Base-by-base conservation (phyloP, 2,797 vertebrate genomes). In the Emydoidea blandingii region DNA sequence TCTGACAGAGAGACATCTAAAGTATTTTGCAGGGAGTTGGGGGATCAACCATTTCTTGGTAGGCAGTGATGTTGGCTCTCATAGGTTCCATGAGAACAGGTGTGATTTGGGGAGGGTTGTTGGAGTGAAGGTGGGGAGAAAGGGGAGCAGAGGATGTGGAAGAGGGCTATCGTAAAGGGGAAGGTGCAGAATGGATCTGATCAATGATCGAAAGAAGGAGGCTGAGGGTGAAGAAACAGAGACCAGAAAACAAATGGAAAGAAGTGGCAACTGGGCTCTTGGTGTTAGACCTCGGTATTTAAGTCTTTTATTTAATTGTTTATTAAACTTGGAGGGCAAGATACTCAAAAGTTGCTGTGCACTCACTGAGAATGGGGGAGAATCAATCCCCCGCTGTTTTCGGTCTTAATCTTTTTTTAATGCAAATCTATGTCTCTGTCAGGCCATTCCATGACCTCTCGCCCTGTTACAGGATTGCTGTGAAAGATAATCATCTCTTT, bases 381-480 rank as follows among this genome's bases (percentile, higher is more conserved):
- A 72, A 23, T 72, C 65, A 9, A 19, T 16, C n/a, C 19, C 5
- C 19, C 18, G 4, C 31, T 34, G 12, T 72, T 19, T 12, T n/a
- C n/a, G 6, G 18, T 37, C 12, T 10, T n/a, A 65, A 68, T 68
- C 62, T n/a, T n/a, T n/a, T 65, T 65, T 62, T 34, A 65, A 65
- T 65, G 34, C 34, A n/a, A 18, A 68, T n/a, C 62, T 68, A 12
- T 49, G 18, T 53, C 5, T 8, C 3, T 34, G 34, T 72, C 34
- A 9, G 91, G 91, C 82, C 93, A 5, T 65, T 79, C 59, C 89
- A 85, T 88, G 93, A 90, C 92, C 90, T 90, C 90, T 88, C 80
- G 68, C 57, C 85, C 72, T 78, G 62, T 23, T 68, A 14, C 19
- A 52, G 74, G 81, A 76, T 74, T 89, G 82, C 88, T 59, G 12